Evolutionary conservation across 2,888 invertebrate species (phyloP), one percentile per base, ranked within the genome.

Genomic region (Dioctria linearis): DNA sequence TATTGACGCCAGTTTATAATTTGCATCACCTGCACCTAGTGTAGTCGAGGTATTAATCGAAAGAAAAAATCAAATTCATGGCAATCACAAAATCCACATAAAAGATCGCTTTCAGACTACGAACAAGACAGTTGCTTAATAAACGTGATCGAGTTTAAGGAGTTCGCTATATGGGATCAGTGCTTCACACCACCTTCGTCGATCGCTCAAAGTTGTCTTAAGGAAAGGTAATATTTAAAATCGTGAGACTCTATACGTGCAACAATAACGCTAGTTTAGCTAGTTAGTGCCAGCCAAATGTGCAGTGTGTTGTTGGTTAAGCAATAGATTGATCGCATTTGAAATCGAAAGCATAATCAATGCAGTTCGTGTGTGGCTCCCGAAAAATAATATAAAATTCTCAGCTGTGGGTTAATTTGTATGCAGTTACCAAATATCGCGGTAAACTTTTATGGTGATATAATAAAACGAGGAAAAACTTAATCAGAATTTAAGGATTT

Each of bases 1-100:
- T n/a, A n/a, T n/a, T n/a, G n/a, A n/a, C n/a, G n/a, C 37, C 25
- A 63, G 49, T 39, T 61, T 57, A 25, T 25, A 63, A 49, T 76
- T 76, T 76, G 63, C 61, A 76, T 76, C 76, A 61, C 73, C 65
- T 67, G 79, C 79, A 66, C 66, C 79, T 39, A 66, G 57, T 49
- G 25, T 25, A 25, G 25, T 25, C 25, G 25, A 9, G 25, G 59
- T 59, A 66, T 83, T 84, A 83, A 84, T 73, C 80, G 51, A 37
- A 76, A 57, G 51, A 76, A 76, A 76, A 76, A 76, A 76, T 76
- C 76, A 76, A 76, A 66, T 85, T 85, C 85, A 84, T 86, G 86
- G 85, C 86, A 86, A 87, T 87, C 86, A 86, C 85, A 84, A 83
- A 84, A 85, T 86, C 85, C 87, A 85, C 86, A 88, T 88, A 88